Evolutionary conservation across 53 echinoderm and acorn worm species (phyloP), one percentile per base, ranked within the genome.

Genomic region (Mesocentrotus franciscanus): DNA sequence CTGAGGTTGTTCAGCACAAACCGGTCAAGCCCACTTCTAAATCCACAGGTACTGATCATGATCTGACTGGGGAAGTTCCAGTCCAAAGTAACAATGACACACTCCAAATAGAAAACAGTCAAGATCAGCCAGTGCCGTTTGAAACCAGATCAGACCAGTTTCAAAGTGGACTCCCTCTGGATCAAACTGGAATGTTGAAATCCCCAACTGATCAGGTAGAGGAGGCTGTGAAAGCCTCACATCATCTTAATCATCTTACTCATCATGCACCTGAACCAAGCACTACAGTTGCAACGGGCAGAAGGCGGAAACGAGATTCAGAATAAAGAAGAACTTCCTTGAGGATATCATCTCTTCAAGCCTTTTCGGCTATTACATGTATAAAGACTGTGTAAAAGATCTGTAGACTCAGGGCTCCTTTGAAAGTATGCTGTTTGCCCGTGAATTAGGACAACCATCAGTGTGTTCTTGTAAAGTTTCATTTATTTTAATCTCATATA

Each of bases 271-370:
- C 93, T 71, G 72, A 60, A 39, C 34, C 79, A 34, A 33, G 78
- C 30, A 9, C 94, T 34, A 83, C 78, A 34, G 79, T 83, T 14
- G 34, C 35, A 61, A 57, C 94, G 27, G 61, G 62, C 29, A 94
- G 83, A 81, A 94, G 94, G 83, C 94, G 83, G 83, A 94, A 78
- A 60, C 20, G 94, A 94, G 32, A 94, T n/a, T 78, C 83, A 34
- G n/a, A 76, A 18, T 94, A n/a, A 94, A 36, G 10, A 61, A n/a
- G 7, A 57, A 18, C 8, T 78, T 78, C 78, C 16, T 30, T 58
- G 87, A 87, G 81, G 58, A 87, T n/a, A 35, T 42, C n/a, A 78
- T 87, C 13, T 87, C 29, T 35, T 30, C 2, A 24, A 84, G 42
- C 56, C 18, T 57, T 58, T 85, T 13, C 10, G 1, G 55, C 24